Conservation (phyloP, 2,888 invertebrate genomes). For the Agrenia bidenticulata region DNA sequence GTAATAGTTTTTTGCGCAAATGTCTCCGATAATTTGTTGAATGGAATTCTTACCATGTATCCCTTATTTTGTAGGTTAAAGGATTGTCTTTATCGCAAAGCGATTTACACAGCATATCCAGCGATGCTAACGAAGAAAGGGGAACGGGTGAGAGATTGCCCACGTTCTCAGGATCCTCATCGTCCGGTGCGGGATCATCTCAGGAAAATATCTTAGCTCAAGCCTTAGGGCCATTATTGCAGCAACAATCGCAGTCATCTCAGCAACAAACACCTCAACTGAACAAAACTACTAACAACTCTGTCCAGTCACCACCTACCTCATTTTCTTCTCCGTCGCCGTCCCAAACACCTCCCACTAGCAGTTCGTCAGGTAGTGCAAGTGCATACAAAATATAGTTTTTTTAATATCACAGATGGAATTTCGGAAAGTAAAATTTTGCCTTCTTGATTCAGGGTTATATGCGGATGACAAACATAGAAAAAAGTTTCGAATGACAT, state of each 20-base stretch:
- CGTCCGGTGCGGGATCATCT: conserved; percentile 36
- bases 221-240: conserved; percentile 52
- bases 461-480: conserved; percentile 50
- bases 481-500: conserved; percentile 52
- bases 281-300: conserved; percentile 49
- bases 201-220: conserved; percentile 53
- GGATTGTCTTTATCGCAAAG: conserved; percentile 63
- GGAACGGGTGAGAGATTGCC: conserved; percentile 44
- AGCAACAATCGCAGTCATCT: conserved; percentile 39
- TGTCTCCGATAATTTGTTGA: no score
- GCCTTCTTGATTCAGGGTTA: conserved; percentile 31
- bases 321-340: conserved; percentile 59
- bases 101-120: conserved; percentile 53
- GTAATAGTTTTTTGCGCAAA: conserved; percentile 32
- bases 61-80: conserved; percentile 63
- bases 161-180: conserved; percentile 29
- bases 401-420: neutral
- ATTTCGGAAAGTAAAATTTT: neutral
- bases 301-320: conserved; percentile 57
- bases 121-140: conserved; percentile 51
- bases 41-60: neutral
- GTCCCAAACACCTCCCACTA: conserved; percentile 52
- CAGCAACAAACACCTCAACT: conserved; percentile 37
- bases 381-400: neutral
- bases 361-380: conserved; percentile 38